Conservation (phyloP, 2,888 invertebrate species). For the Reticulitermes lucifugus region DNA sequence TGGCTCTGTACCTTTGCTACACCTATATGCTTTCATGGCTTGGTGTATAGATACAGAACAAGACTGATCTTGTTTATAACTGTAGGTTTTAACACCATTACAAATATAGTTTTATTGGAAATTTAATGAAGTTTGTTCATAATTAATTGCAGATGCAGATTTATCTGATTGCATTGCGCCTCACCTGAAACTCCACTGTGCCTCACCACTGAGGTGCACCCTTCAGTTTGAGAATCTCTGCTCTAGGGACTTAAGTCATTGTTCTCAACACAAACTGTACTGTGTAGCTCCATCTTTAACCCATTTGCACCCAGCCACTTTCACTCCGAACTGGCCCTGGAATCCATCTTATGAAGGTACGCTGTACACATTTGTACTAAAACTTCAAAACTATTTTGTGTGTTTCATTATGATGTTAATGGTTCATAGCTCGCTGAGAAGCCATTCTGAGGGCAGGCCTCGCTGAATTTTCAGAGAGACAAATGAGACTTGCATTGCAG, state of each 20-base stretch:
- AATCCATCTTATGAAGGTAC: constrained; percentile 5
- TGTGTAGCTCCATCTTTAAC: constrained; percentile 13
- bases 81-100: too few relatives aligned
- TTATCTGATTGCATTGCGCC: constrained; percentile 10
- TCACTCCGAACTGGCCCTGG: constrained; percentile 16
- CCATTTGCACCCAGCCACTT: constrained; percentile 13
- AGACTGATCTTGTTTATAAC: too few relatives aligned
- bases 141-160: constrained; percentile 13
- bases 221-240: constrained; percentile 2
- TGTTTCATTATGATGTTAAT: background rate
- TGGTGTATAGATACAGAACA: too few relatives aligned
- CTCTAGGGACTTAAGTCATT: constrained; percentile 8
- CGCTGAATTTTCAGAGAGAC: too few relatives aligned
- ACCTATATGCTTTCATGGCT: too few relatives aligned
- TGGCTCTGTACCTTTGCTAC: too few relatives aligned
- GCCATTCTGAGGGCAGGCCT: background rate
- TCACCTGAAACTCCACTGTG: constrained; percentile 13
- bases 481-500: too few relatives aligned
- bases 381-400: background rate
- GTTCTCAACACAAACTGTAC: constrained; percentile 2
- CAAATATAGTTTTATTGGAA: background rate
- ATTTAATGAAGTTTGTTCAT: background rate
- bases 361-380: constrained; percentile 9
- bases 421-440: background rate
- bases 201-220: constrained; percentile 9